Conservation (phyloP, 2,888 invertebrate species). For the Lasioglossum figueresi region DNA sequence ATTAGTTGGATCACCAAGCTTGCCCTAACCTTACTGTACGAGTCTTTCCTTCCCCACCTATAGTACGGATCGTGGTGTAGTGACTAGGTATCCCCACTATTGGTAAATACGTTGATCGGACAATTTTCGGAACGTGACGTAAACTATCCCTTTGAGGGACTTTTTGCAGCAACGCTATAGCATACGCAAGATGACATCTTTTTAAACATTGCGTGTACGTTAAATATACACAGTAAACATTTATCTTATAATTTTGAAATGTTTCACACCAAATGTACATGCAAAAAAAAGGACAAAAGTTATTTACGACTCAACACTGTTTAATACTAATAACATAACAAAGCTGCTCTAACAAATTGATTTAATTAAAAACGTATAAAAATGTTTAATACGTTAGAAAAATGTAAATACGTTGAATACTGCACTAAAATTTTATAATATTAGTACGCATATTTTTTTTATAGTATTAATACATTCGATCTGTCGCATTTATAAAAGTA, state of each 20-base stretch:
- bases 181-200: neutral
- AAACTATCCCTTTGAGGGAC: neutral
- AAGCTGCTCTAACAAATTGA: conserved; percentile 60
- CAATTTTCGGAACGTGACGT: neutral
- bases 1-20: neutral
- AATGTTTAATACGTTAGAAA: conserved; percentile 34
- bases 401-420: conserved; percentile 29
- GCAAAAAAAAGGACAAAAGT: neutral
- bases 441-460: conserved; percentile 33
- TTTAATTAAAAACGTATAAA: conserved; percentile 73
- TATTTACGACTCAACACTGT: neutral
- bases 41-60: neutral
- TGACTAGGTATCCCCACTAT: neutral
- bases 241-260: neutral
- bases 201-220: neutral
- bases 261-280: neutral
- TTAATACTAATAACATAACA: conserved; percentile 33
- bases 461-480: conserved; percentile 31
- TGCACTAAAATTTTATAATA: conserved; percentile 37
- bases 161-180: neutral
- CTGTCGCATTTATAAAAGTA: conserved; percentile 34
- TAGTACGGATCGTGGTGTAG: neutral
- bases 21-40: neutral
- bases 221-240: neutral
- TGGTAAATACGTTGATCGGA: neutral